phyloP scores from a whole-genome alignment of 1,140 invertebrate species.

The Procambarus clarkii region DNA sequence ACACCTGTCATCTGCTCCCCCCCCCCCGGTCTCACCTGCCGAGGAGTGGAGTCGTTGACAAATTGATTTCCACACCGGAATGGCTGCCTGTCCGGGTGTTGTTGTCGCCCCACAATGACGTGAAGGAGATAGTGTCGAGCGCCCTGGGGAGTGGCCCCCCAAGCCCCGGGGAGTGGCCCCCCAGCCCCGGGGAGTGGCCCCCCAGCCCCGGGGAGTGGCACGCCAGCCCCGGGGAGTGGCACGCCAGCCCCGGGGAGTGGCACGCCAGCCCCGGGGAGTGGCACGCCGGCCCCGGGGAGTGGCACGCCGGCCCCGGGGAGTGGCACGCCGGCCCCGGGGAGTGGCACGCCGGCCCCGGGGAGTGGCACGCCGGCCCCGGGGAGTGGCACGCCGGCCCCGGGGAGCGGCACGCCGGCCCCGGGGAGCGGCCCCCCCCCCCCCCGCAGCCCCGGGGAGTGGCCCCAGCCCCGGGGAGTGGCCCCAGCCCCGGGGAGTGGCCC shows the following conservation, averaged over 20 bases:
- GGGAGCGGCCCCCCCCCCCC: too few species aligned
- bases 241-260: neutral
- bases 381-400: too few species aligned
- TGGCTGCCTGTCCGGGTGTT: constrained; percentile 19
- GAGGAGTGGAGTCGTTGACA: constrained; percentile 41
- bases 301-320: too few species aligned
- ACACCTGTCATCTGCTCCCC: neutral
- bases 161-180: too few species aligned
- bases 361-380: too few species aligned
- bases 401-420: too few species aligned
- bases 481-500: neutral
- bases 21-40: constrained; percentile 12
- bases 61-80: constrained; percentile 57
- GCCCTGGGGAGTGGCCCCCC: neutral
- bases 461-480: neutral
- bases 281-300: neutral
- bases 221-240: neutral
- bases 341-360: too few species aligned
- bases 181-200: too few species aligned
- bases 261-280: neutral
- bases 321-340: too few species aligned
- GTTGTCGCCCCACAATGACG: neutral
- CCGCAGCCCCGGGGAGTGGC: too few species aligned
- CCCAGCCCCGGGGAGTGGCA: too few species aligned
- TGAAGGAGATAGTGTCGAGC: neutral